phyloP scores from a whole-genome alignment of 2,113 vertebrate species.

The Phylloscopus trochilus region DNA sequence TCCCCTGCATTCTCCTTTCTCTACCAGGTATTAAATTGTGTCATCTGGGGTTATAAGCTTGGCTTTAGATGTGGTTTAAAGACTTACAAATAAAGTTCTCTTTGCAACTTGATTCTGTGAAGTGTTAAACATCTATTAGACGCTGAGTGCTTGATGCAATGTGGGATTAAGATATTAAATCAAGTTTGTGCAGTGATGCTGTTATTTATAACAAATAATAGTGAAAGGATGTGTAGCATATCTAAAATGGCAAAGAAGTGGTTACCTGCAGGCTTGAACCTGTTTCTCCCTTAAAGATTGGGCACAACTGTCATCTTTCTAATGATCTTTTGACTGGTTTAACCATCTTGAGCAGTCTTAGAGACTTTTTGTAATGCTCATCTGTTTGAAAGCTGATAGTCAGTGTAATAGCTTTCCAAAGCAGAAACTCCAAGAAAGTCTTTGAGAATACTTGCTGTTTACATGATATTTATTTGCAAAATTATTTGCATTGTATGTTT shows the following conservation, averaged over 20 bases:
- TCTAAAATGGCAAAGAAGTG: neutral
- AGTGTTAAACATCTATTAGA: neutral
- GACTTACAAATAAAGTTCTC: neutral
- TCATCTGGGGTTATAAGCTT: neutral
- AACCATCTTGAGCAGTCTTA: neutral
- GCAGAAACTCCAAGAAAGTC: neutral
- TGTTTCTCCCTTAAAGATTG: neutral
- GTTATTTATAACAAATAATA: neutral
- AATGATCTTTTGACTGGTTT: neutral
- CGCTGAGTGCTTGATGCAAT: neutral
- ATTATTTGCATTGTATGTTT: neutral
- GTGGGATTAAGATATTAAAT: neutral
- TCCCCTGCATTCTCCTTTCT: neutral
- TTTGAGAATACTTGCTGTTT: neutral
- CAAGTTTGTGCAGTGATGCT: neutral
- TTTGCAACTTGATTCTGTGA: neutral
- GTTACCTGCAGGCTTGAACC: neutral
- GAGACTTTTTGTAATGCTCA: neutral
- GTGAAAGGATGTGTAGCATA: neutral
- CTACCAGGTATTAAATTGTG: neutral
- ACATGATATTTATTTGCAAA: neutral
- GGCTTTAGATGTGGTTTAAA: neutral
- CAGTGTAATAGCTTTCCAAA: neutral
- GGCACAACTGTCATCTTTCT: neutral
- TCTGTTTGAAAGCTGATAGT: neutral